Conservation (phyloP, 2,888 invertebrate genomes). For the Drosophila borealis region DNA sequence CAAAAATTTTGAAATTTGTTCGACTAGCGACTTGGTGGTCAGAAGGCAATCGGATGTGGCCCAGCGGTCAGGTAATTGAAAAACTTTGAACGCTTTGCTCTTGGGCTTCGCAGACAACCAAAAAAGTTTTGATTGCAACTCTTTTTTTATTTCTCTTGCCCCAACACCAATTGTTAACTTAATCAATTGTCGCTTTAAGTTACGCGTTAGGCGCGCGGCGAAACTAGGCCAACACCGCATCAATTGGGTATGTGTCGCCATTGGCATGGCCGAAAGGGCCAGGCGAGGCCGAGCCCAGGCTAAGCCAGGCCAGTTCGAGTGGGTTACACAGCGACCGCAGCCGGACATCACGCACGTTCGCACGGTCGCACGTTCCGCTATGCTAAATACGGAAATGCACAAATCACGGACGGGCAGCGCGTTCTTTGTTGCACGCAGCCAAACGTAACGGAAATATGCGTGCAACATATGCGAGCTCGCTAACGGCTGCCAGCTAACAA, state of each 20-base stretch:
- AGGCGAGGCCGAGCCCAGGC: neutral
- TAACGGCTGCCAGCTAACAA: slow-evolving; percentile 43
- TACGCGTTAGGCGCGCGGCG: slow-evolving; percentile 1
- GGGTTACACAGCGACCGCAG: slow-evolving; percentile 14
- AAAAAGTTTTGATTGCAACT: slow-evolving; percentile 56
- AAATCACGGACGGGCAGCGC: slow-evolving; percentile 58
- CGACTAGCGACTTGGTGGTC: slow-evolving; percentile 14
- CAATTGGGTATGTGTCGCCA: slow-evolving; percentile 22
- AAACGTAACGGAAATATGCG: slow-evolving; percentile 68
- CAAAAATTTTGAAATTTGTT: slow-evolving; percentile 33
- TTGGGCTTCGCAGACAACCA: slow-evolving; percentile 39
- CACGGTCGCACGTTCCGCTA: slow-evolving; percentile 33
- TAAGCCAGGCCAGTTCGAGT: neutral
- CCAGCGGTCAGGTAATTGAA: slow-evolving; percentile 72
- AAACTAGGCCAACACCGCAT: slow-evolving; percentile 25
- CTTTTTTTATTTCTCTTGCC: slow-evolving; percentile 11
- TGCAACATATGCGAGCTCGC: slow-evolving; percentile 58
- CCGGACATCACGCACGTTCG: slow-evolving; percentile 26
- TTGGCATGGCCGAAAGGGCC: neutral
- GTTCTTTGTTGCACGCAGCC: slow-evolving; percentile 53
- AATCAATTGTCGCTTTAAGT: slow-evolving; percentile 70
- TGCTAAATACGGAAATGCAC: slow-evolving; percentile 69
- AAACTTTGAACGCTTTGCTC: slow-evolving; percentile 61
- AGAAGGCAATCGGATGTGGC: slow-evolving; percentile 33
- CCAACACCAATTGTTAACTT: slow-evolving; percentile 27